Percentiles rank a stretch among this genome's conserved stretches.
phyloP scores from a whole-genome alignment of 1,140 invertebrate species.

The Neoseiulus cucumeris region DNA sequence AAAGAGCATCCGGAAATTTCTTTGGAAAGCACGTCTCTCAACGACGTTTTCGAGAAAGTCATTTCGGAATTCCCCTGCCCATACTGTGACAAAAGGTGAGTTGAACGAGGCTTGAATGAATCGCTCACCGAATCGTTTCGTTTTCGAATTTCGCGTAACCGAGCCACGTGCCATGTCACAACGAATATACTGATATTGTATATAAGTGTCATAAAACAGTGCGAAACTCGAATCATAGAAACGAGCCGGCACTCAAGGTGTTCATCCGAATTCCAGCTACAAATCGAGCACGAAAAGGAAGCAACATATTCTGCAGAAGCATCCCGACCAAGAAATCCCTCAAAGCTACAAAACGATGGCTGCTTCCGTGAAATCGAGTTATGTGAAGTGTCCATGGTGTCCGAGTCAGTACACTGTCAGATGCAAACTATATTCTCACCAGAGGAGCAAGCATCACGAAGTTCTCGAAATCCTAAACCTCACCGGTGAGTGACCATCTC shows the following conservation, averaged over 20 bases:
- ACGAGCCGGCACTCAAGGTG: no score
- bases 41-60: constrained; percentile 28
- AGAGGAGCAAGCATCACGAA: constrained; percentile 48
- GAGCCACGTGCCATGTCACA: no score
- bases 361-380: constrained; percentile 15
- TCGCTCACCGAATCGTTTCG: no score
- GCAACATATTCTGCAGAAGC: constrained; percentile 60
- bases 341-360: constrained; percentile 26
- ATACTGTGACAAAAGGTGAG: constrained; percentile 53
- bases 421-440: constrained; percentile 57
- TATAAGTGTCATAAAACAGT: no score
- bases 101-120: background rate
- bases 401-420: constrained; percentile 64
- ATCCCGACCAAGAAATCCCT: constrained; percentile 52
- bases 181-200: no score
- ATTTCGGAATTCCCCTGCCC: constrained; percentile 61
- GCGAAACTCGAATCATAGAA: no score
- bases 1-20: constrained; percentile 56
- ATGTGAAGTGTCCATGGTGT: constrained; percentile 44
- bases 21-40: constrained; percentile 32
- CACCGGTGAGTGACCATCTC: background rate
- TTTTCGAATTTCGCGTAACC: no score
- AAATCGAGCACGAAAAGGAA: constrained; percentile 67
- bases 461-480: constrained; percentile 20
- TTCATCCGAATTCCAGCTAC: constrained; percentile 29